These are phyloP conservation scores for Adelognathus sp. DNA, from an alignment of 2,888 invertebrate genomes.

Conservation along the genomic window DNA sequence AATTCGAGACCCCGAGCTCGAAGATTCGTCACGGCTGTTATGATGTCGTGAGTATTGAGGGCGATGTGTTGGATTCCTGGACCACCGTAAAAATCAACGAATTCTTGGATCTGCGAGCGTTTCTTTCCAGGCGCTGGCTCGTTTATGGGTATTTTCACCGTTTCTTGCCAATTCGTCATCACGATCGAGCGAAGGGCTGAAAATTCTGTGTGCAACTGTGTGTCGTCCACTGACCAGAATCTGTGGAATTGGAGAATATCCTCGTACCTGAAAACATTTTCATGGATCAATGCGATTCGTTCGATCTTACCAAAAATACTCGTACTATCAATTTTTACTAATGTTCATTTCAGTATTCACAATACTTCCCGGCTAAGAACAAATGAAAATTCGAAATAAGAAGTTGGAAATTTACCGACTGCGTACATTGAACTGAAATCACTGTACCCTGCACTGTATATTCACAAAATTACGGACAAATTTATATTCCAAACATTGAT, in stretches of 20 bases:
- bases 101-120: constrained; percentile 99
- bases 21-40: constrained; percentile 90
- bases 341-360: too few species aligned
- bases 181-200: constrained; percentile 98
- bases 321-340: not conserved
- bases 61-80: constrained; percentile 99
- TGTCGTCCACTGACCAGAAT: constrained; percentile 99
- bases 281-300: not conserved
- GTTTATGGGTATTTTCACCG: constrained; percentile 98
- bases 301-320: too few species aligned
- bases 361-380: too few species aligned
- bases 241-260: constrained; percentile 89
- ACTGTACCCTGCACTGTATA: too few species aligned
- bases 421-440: too few species aligned
- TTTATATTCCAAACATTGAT: too few species aligned
- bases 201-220: constrained; percentile 96
- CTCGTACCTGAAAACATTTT: constrained; percentile 86
- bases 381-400: too few species aligned
- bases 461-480: too few species aligned
- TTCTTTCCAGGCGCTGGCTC: constrained; percentile 97
- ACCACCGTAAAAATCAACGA: constrained; percentile 98
- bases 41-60: constrained; percentile 96
- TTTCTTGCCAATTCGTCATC: constrained; percentile 98
- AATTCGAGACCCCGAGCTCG: constrained; percentile 94
- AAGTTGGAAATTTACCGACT: too few species aligned